phyloP scores from a whole-genome alignment of 2,888 invertebrate genomes.

The Chloroclystis v-ata region DNA sequence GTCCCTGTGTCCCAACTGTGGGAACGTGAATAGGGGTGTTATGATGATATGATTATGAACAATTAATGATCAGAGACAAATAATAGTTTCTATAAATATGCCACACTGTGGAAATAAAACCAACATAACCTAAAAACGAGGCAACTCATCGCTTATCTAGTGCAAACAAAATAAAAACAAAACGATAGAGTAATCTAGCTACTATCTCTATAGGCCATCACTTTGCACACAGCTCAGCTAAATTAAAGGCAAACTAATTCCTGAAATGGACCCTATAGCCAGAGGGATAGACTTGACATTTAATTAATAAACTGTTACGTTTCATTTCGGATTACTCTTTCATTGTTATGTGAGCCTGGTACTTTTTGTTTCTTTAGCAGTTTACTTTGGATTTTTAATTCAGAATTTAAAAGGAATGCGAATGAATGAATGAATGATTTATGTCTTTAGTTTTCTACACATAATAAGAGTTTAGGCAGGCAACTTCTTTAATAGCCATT shows the following conservation, averaged over 20 bases:
- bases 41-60: no score
- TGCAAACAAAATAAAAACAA: neutral
- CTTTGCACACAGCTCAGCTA: slow-evolving; percentile 50
- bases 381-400: no score
- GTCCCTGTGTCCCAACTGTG: no score
- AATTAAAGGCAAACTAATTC: slow-evolving; percentile 74
- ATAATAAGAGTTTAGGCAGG: no score
- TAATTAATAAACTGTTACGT: slow-evolving; percentile 34
- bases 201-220: neutral
- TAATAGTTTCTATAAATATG: no score
- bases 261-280: slow-evolving; percentile 43
- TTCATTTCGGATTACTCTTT: slow-evolving; percentile 27
- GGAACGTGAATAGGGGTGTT: no score
- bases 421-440: no score
- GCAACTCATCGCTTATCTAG: neutral
- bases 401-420: no score
- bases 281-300: slow-evolving; percentile 23
- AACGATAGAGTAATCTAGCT: slow-evolving; percentile 11
- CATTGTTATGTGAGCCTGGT: slow-evolving; percentile 11
- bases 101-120: no score
- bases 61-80: no score
- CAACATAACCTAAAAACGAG: neutral
- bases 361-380: neutral
- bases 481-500: no score
- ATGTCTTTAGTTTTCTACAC: no score